phyloP scores from a whole-genome alignment of 2,113 vertebrate genomes.

The Sapajus apella region DNA sequence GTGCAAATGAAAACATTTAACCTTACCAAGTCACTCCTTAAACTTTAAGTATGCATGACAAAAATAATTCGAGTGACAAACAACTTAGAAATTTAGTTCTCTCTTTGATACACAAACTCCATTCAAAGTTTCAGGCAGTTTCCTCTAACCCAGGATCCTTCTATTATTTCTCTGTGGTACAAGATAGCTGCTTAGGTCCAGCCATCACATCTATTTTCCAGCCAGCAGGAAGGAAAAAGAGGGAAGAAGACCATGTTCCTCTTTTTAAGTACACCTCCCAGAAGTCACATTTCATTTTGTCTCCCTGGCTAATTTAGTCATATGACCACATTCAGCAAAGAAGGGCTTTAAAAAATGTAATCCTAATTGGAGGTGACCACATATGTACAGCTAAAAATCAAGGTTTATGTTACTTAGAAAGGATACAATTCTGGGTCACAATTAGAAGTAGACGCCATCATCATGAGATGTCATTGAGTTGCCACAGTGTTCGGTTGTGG shows the following conservation, averaged over 20 bases:
- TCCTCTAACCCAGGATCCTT: background rate
- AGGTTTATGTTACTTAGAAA: background rate
- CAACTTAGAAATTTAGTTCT: constrained; percentile 26
- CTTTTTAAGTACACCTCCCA: background rate
- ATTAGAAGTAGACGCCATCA: background rate
- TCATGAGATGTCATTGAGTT: background rate
- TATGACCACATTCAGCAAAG: background rate
- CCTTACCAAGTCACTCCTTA: background rate
- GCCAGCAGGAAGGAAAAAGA: background rate
- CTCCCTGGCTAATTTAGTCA: background rate
- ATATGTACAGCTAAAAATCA: background rate
- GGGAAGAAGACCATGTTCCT: background rate
- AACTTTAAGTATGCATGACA: background rate
- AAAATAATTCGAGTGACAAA: constrained; percentile 7
- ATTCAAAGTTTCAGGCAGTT: background rate
- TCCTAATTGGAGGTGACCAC: background rate
- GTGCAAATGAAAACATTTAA: constrained; percentile 10
- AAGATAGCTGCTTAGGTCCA: background rate
- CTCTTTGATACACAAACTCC: background rate
- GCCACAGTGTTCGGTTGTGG: background rate
- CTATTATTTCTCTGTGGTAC: background rate
- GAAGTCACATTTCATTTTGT: background rate
- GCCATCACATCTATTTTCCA: background rate
- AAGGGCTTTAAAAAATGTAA: background rate
- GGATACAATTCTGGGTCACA: background rate